Base-by-base conservation (phyloP, 2,888 invertebrate species). In the Baronia brevicornis region DNA sequence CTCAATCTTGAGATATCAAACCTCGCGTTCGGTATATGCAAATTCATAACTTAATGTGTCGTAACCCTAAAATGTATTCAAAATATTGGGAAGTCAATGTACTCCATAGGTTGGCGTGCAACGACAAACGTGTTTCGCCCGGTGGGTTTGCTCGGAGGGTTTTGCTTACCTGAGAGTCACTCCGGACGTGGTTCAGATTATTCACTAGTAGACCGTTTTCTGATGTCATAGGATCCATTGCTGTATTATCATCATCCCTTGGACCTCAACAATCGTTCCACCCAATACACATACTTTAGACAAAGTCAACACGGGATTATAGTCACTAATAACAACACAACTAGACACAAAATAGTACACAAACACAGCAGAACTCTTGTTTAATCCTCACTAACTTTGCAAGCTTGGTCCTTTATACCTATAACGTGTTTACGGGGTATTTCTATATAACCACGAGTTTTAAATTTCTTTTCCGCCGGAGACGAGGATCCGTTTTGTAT, bases 131-230 rank as follows among this genome's bases (percentile, higher is more conserved):
- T 73, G 80, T 77, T 78, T 70, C 55, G 66, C 64, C 57, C 56
- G 69, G 66, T 65, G 65, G 66, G 69, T 73, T 70, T 61, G 60
- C 61, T 63, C 61, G 44, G 37, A 46, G 49, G 51, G 49, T 48
- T 42, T 52, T 54, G 61, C 82, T 78, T 74, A 84, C 84, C 84
- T 84, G 84, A 59, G 82, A 79, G 39, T 84, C 84, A 59, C 60
- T 80, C 61, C 82, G 79, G 69, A 69, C 77, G 55, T 84, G 84
- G 64, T 79, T 79, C 67, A 82, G 64, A 74, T 84, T 84, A 61
- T 84, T 84, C 64, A 77, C 79, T 63, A 79, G 68, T 57, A 78
- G 65, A 57, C 79, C 82, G 70, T 69, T 79, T 60, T 84, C 84
- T 57, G 77, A 50, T 51, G 72, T 65, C 69, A 77, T 73, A 52